These are phyloP conservation scores for Standfussiana lucernea DNA, from an alignment of 2,888 invertebrate species.

Conservation along the genomic window DNA sequence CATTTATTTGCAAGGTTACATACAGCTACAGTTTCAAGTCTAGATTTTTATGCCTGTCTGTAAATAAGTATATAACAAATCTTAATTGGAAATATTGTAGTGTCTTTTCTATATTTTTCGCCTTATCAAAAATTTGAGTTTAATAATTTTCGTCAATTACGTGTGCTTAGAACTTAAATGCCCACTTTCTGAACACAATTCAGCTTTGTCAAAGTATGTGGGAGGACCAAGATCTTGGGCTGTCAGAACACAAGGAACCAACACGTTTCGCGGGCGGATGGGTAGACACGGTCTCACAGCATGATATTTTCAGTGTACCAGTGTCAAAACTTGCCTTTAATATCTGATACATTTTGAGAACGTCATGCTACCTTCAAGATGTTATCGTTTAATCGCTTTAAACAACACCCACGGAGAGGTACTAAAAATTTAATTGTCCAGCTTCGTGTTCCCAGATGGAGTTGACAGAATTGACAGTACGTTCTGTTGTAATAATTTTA, in stretches of 20 bases:
- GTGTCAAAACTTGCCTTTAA: slow-evolving; percentile 45
- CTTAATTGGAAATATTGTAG: background rate
- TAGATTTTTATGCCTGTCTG: background rate
- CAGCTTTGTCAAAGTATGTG: slow-evolving; percentile 45
- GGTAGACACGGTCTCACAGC: slow-evolving; percentile 47
- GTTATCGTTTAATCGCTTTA: slow-evolving; percentile 41
- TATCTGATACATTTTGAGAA: slow-evolving; percentile 61
- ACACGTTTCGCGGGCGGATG: slow-evolving; percentile 57
- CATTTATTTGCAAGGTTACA: background rate
- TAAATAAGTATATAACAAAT: background rate
- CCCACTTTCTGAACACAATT: slow-evolving; percentile 12
- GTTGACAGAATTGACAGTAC: slow-evolving; percentile 21
- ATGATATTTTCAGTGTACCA: slow-evolving; percentile 52
- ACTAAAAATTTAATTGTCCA: slow-evolving; percentile 51
- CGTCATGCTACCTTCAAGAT: slow-evolving; percentile 58
- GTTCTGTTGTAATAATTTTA: slow-evolving; percentile 3
- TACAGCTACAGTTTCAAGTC: background rate
- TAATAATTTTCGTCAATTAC: background rate
- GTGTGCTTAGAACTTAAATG: slow-evolving; percentile 13
- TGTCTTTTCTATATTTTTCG: background rate
- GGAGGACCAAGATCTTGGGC: slow-evolving; percentile 41
- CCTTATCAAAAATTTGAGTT: background rate
- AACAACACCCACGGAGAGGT: slow-evolving; percentile 44
- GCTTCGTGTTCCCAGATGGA: slow-evolving; percentile 2
- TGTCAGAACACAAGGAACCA: slow-evolving; percentile 49